Evolutionary conservation across 2,113 vertebrate species (phyloP).

Genomic region (Pionites leucogaster): DNA sequence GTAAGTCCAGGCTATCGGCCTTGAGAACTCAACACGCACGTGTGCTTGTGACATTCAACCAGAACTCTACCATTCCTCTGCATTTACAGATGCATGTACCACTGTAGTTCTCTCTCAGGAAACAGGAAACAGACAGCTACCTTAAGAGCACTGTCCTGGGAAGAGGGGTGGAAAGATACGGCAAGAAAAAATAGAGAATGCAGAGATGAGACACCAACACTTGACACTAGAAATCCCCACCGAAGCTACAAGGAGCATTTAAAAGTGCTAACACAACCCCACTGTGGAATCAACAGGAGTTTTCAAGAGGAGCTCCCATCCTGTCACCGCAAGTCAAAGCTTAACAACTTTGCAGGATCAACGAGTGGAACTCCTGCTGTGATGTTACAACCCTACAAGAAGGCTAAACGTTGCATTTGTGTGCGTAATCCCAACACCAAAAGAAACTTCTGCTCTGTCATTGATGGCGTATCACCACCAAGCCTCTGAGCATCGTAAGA

Average conservation of each 20-base stretch:
- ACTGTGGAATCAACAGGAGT: neutral
- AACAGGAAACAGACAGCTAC: neutral
- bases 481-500: neutral
- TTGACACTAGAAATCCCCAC: neutral
- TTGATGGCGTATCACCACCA: neutral
- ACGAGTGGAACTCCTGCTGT: neutral
- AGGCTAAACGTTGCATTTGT: neutral
- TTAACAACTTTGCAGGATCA: neutral
- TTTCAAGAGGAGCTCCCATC: neutral
- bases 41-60: rapidly evolving
- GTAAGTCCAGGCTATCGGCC: neutral
- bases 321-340: neutral
- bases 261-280: neutral
- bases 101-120: neutral
- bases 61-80: neutral
- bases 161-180: neutral
- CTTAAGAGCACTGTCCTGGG: neutral
- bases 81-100: neutral
- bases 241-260: neutral
- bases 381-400: neutral
- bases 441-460: neutral
- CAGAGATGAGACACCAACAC: neutral
- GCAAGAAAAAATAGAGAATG: neutral
- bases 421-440: neutral
- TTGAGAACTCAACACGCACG: neutral